These are phyloP conservation scores for Sebastes minor DNA, from an alignment of 2,797 vertebrate genomes.

Conservation along the genomic window DNA sequence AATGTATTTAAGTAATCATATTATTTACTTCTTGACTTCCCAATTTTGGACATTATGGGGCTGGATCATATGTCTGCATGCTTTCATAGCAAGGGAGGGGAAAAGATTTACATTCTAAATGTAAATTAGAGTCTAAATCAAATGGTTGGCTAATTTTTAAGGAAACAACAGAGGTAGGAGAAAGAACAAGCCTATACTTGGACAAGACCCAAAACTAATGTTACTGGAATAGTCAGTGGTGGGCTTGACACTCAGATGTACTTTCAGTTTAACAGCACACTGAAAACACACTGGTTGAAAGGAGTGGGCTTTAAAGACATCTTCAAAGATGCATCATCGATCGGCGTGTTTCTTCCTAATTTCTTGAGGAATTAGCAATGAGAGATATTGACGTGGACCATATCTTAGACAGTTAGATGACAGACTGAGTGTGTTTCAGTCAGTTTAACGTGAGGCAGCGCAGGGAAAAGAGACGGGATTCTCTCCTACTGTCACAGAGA, in stretches of 20 bases:
- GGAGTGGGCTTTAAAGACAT: background rate
- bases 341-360: background rate
- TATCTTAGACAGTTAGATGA: constrained; percentile 10
- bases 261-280: constrained; percentile 5
- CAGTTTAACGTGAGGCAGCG: constrained; percentile 3
- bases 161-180: background rate
- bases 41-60: background rate
- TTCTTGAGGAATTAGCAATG: constrained; percentile 15
- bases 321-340: constrained; percentile 23
- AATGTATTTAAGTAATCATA: background rate
- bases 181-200: constrained; percentile 8
- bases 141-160: constrained; percentile 14
- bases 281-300: background rate
- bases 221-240: constrained; percentile 9
- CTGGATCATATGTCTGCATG: background rate
- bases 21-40: background rate
- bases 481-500: constrained; percentile 39
- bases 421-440: constrained; percentile 13
- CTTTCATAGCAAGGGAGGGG: background rate
- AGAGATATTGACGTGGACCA: constrained; percentile 5
- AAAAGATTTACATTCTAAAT: constrained; percentile 9
- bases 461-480: constrained; percentile 23
- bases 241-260: constrained; percentile 1
- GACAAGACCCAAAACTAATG: constrained; percentile 22
- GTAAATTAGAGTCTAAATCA: constrained; percentile 23